Evolutionary conservation across 2,113 vertebrate species (phyloP), one percentile per base, ranked within the genome.

Genomic region (Emberiza fucata): DNA sequence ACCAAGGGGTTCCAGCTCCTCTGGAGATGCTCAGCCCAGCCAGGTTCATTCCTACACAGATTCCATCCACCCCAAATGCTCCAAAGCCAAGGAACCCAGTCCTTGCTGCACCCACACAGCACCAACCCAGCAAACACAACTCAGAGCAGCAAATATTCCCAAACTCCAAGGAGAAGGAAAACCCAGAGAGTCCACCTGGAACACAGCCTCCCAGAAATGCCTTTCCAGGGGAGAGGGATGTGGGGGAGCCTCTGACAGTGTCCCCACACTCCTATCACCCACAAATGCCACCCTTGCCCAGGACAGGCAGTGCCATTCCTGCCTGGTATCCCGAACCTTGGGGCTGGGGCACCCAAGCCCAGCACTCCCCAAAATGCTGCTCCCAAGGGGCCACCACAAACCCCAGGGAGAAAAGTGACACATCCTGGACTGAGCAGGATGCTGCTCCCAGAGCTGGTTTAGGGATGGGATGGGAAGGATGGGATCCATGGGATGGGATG

Each of bases 201-300:
- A 51, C 0, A 0, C 4, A 11, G 18, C 53, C 40, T 63, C 44
- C 29, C 20, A 31, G 6, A 81, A 76, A 35, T 3, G 10, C 17
- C 40, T 31, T 82, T 72, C 40, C 18, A 60, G 40, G 45, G 13
- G 21, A 69, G 7, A 44, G 2, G 24, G 44, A 70, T 1, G 1
- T 12, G n/a, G 59, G 57, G 29, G 45, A 70, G 40, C 64, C 48
- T 18, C 71, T 35, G 21, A 17, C 53, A 39, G 40, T 14, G 29
- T 51, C 53, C 47, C 20, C 14, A 20, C 35, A 28, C 8, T 86
- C 39, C 66, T 33, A 23, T 6, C 61, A 87, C 28, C 51, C 69
- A 28, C 27, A 77, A 17, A 11, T 2, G 13, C 22, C 69, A 63
- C 3, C 27, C 12, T 5, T 8, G 21, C 27, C 40, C 23, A 28